Percentiles rank a stretch among this genome's conserved stretches.
These are phyloP conservation scores for Tubiluchus corallicola DNA, from an alignment of 2,888 invertebrate genomes.

Conservation along the genomic window DNA sequence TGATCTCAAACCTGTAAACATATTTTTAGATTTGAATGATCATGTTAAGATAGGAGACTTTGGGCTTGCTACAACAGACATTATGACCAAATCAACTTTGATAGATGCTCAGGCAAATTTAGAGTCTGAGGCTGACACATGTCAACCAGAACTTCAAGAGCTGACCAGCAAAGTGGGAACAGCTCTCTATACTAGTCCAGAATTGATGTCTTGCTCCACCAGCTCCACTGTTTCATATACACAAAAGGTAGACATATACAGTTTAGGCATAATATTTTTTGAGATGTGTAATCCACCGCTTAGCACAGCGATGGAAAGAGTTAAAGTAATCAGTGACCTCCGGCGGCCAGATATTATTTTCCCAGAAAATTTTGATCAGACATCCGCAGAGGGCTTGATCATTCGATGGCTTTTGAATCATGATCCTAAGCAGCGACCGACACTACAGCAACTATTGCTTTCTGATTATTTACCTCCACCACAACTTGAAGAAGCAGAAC, in stretches of 20 bases:
- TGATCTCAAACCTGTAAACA: slow-evolving; percentile 49
- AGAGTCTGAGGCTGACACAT: slow-evolving; percentile 8
- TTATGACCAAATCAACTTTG: slow-evolving; percentile 28
- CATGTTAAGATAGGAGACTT: slow-evolving; percentile 97
- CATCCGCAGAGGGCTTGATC: slow-evolving; percentile 18
- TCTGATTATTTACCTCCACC: slow-evolving; percentile 68
- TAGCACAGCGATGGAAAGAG: slow-evolving; percentile 72
- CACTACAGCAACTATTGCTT: slow-evolving; percentile 59
- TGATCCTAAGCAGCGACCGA: slow-evolving; percentile 60
- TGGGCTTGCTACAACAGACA: slow-evolving; percentile 72
- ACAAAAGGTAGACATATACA: slow-evolving; percentile 55
- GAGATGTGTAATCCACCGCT: slow-evolving; percentile 73
- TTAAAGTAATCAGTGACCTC: slow-evolving; percentile 50
- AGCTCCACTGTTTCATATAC: slow-evolving; percentile 14
- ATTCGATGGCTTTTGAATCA: slow-evolving; percentile 59
- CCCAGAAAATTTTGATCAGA: slow-evolving; percentile 40
- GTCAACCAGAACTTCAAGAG: slow-evolving; percentile 5
- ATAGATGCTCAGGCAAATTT: neutral
- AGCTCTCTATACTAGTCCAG: slow-evolving; percentile 83
- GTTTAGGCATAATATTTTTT: slow-evolving; percentile 65
- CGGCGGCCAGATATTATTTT: slow-evolving; percentile 47
- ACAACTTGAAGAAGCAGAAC: slow-evolving; percentile 60
- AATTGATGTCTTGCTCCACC: slow-evolving; percentile 43
- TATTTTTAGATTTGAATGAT: slow-evolving; percentile 73
- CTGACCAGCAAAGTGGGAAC: slow-evolving; percentile 73